Evolutionary conservation across 2,888 invertebrate species (phyloP), one percentile per base, ranked within the genome.

Genomic region (Mimas tiliae): DNA sequence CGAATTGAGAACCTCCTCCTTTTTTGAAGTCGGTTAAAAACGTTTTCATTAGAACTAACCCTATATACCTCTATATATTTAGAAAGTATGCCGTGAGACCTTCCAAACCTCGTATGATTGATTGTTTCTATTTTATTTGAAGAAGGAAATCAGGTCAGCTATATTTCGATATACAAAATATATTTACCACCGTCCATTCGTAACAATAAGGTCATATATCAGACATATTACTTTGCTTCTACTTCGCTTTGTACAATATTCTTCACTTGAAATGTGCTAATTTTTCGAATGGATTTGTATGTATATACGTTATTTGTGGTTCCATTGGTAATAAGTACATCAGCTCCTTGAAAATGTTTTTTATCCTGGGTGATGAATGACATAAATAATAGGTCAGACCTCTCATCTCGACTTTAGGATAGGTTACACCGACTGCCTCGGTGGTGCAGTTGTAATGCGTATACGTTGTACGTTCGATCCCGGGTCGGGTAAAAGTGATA

Each of bases 151-250:
- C 47, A 33, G 62, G 62, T 62, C 47, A 62, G 27, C 47, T 47
- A 21, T 62, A 27, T 62, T 27, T 53, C 53, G 33, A 12, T 27
- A 27, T 47, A 47, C 33, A 27, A 45, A 27, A 6, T 27, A 62
- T 48, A 47, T 47, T 62, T 62, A 62, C 42, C 42, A n/a, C 34
- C 53, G 14, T 9, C 21, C 62, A 62, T 62, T 47, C 62, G 62
- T 62, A 42, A 62, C 27, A 62, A n/a, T 48, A 12, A n/a, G 47
- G n/a, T 33, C 11, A 47, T 27, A 62, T 62, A 33, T 62, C 11
- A 33, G n/a, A 53, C 7, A n/a, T 9, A 45, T 33, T 33, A n/a
- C 33, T 55, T 55, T 33, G 33, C n/a, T 33, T 33, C 21, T 19
- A 34, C 53, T 6, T 45, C 12, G 45, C 11, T 45, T 45, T 21